Evolutionary conservation across 2,113 vertebrate species (phyloP), one percentile per base, ranked within the genome.

Genomic region (Saguinus imperator): DNA sequence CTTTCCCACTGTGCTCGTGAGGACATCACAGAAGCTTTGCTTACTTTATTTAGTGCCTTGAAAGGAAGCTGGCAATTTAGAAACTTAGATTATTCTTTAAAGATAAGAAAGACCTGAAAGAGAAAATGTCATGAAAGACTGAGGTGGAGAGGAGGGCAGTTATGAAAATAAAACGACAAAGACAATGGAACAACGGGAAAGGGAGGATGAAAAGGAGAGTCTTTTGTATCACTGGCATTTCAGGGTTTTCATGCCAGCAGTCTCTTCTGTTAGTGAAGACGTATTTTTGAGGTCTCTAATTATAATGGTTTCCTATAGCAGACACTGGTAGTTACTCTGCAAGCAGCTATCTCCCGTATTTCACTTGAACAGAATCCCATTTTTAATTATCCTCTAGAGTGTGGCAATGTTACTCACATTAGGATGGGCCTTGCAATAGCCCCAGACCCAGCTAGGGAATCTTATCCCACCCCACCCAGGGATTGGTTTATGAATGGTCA

Each of bases 81-180:
- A 96, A 95, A 77, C 43, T 75, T 16, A 27, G 17, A 14, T 37
- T 35, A 79, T 58, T 37, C 21, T 76, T 76, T n/a, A 68, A 91
- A 58, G 48, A 61, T 20, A 58, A 87, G 55, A 80, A 85, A 66
- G 52, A 45, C 37, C 50, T 64, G 35, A 58, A 86, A 23, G 50
- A 66, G 81, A 75, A 97, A 82, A 79, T 77, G 66, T 57, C 90
- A 89, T n/a, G 27, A 70, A 77, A 77, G n/a, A 58, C 68, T 16
- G 6, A 29, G 27, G 14, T 2, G 6, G 45, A 57, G n/a, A 64
- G 32, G 32, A 70, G 20, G 55, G 32, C 21, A 50, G 57, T 23
- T 68, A 55, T 81, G 48, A 89, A 52, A 66, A 87, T 83, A 93
- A 77, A 87, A 83, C 32, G 52, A 82, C 25, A 48, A 84, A 55